A percentile compares a stretch with the other conserved stretches of the same genome.
phyloP scores from a whole-genome alignment of 2,113 vertebrate genomes.

The Lophura nycthemera region DNA sequence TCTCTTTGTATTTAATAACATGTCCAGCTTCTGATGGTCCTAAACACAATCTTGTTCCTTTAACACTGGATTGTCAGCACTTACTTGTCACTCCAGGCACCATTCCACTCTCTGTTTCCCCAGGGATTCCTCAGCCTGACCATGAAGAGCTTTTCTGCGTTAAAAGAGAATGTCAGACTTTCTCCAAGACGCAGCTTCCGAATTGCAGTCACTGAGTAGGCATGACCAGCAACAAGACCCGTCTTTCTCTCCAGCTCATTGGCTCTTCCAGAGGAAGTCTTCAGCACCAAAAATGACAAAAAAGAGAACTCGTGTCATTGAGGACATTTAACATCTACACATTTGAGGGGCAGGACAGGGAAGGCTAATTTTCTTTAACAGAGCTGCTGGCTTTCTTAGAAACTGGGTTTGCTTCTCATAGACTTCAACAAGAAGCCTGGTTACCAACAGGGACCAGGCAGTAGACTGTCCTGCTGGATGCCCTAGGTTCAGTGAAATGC shows the following conservation, averaged over 20 bases:
- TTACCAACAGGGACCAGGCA: not conserved
- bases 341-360: not conserved
- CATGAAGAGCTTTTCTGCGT: conserved; percentile 87
- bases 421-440: not conserved
- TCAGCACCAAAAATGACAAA: not conserved
- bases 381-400: not conserved
- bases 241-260: conserved; percentile 77
- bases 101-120: conserved; percentile 92
- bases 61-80: not conserved
- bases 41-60: not conserved
- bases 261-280: conserved; percentile 74
- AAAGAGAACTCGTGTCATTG: accelerated
- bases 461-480: not conserved
- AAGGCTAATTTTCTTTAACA: not conserved
- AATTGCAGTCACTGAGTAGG: conserved; percentile 90
- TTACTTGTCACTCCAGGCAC: conserved; percentile 93
- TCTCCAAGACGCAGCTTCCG: conserved; percentile 85
- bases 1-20: not conserved
- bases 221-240: conserved; percentile 90
- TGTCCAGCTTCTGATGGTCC: not conserved
- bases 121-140: conserved; percentile 94
- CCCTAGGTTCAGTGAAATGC: not conserved
- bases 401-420: not conserved
- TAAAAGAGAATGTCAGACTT: conserved; percentile 80
- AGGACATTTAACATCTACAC: not conserved